Conservation (phyloP, 1,140 invertebrate genomes). For the Sycobia sp. region DNA sequence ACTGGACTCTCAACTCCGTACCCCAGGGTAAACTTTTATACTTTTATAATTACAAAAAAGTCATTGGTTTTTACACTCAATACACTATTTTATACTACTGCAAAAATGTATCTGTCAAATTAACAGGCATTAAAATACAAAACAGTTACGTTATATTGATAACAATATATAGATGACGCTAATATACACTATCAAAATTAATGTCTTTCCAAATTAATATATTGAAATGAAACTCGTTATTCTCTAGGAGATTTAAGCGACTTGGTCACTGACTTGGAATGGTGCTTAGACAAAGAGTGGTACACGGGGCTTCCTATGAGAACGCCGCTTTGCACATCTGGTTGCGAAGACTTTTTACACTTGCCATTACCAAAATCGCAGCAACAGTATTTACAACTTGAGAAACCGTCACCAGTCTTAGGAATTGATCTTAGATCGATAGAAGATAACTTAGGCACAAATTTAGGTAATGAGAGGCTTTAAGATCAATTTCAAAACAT, state of each 20-base stretch:
- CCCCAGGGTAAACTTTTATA: slow-evolving; percentile 36
- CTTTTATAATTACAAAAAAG: too few species aligned
- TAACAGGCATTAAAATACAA: too few species aligned
- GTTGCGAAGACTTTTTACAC: slow-evolving; percentile 58
- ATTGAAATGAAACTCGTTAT: too few species aligned
- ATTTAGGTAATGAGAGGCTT: slow-evolving; percentile 34
- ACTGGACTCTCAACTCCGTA: slow-evolving; percentile 46
- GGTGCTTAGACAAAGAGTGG: slow-evolving; percentile 56
- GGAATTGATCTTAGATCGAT: slow-evolving; percentile 57
- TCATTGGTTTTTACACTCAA: too few species aligned
- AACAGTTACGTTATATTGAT: too few species aligned
- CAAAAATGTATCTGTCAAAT: too few species aligned
- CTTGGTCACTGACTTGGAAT: slow-evolving; percentile 54
- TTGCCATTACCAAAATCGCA: slow-evolving; percentile 48
- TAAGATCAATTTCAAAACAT: background rate
- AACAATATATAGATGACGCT: too few species aligned
- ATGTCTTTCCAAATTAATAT: too few species aligned
- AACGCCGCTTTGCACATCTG: slow-evolving; percentile 59
- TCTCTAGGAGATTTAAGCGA: slow-evolving; percentile 47
- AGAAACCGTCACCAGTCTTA: slow-evolving; percentile 55
- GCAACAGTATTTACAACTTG: slow-evolving; percentile 39
- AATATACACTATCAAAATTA: too few species aligned
- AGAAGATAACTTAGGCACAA: slow-evolving; percentile 44
- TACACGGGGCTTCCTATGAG: slow-evolving; percentile 54
- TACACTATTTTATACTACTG: too few species aligned